Conservation (phyloP, 2,888 invertebrate species). For the Synanthedon formicaeformis region DNA sequence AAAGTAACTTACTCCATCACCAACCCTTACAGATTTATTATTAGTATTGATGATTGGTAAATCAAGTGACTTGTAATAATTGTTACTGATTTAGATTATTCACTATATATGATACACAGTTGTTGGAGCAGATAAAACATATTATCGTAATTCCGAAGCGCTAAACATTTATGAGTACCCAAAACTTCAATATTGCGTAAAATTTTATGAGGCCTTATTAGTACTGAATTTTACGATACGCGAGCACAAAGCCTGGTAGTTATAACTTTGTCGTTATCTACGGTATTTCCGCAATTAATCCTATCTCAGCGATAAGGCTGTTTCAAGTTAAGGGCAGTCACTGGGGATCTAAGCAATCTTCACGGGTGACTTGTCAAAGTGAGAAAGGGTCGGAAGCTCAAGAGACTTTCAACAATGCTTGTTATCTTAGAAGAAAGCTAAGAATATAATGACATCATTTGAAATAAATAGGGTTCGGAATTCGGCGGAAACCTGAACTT, state of each 20-base stretch:
- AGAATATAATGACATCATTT: conserved; percentile 65
- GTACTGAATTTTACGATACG: conserved; percentile 6
- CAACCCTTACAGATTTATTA: too few relatives aligned
- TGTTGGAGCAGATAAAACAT: not conserved
- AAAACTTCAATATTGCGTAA: not conserved
- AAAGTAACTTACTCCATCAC: too few relatives aligned
- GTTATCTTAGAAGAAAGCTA: conserved; percentile 65
- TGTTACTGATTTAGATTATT: too few relatives aligned
- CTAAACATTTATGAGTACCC: not conserved
- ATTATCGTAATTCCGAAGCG: not conserved
- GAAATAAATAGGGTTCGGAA: conserved; percentile 30
- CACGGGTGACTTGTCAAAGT: conserved; percentile 69
- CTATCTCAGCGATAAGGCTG: conserved; percentile 61
- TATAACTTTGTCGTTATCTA: conserved; percentile 59
- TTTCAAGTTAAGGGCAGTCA: conserved; percentile 63
- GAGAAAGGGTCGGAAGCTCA: conserved; percentile 64
- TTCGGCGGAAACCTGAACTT: not conserved
- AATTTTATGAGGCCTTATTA: not conserved
- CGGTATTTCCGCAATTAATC: conserved; percentile 68
- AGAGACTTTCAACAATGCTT: conserved; percentile 70
- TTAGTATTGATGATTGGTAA: too few relatives aligned
- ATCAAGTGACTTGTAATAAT: too few relatives aligned
- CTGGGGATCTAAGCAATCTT: conserved; percentile 69
- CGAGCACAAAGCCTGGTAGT: conserved; percentile 34
- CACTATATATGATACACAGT: too few relatives aligned